Evolutionary conservation across 2,113 vertebrate species (phyloP).

Genomic region (Grus americana): DNA sequence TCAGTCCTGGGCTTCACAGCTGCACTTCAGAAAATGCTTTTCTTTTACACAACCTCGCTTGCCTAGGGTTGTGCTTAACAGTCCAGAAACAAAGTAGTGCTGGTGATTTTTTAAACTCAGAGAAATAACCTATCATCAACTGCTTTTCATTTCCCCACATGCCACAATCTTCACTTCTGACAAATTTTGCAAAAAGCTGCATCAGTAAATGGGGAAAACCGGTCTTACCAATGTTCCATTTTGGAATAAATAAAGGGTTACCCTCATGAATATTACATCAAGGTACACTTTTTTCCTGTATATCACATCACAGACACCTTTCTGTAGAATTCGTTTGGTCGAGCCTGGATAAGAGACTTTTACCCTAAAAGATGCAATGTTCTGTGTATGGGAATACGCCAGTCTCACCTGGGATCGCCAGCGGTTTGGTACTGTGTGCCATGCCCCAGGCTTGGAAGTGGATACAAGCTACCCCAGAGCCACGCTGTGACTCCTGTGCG

Average conservation of each 20-base stretch:
- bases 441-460: background rate
- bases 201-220: background rate
- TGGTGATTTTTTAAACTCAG: background rate
- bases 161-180: background rate
- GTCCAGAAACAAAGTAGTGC: background rate
- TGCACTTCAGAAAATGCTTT: background rate
- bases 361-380: background rate
- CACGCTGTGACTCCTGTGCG: background rate
- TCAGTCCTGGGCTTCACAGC: background rate
- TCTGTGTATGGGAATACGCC: background rate
- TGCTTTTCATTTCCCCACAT: background rate
- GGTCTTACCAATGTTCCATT: background rate
- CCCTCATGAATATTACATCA: background rate
- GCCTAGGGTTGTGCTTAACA: background rate
- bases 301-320: background rate
- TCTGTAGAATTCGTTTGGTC: background rate
- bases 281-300: background rate
- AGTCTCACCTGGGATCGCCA: background rate
- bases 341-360: background rate
- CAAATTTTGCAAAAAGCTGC: background rate
- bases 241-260: background rate
- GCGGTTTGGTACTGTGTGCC: background rate
- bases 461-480: background rate
- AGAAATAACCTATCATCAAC: background rate
- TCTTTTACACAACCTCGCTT: background rate